Evolutionary conservation across 1,140 invertebrate genomes (phyloP).

Genomic region (Dolichoris vasculosae): DNA sequence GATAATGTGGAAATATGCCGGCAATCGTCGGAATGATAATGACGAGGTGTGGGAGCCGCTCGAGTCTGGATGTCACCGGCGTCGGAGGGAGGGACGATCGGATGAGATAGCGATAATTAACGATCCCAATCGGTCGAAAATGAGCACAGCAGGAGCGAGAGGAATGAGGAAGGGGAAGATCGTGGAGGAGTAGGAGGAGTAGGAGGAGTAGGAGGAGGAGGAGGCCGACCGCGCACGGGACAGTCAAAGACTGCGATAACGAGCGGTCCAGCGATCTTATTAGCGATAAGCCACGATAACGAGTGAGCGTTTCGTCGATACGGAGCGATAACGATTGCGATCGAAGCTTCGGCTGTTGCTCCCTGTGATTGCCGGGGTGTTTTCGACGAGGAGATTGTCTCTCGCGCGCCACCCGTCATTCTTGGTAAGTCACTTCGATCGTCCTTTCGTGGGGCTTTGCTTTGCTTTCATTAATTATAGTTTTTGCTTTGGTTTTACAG

Average conservation of each 20-base stretch:
- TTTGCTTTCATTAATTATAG: background rate
- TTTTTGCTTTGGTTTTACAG: background rate
- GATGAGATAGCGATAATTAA: conserved; percentile 72
- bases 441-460: background rate
- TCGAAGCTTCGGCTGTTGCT: conserved; percentile 17
- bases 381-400: background rate
- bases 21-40: conserved; percentile 73
- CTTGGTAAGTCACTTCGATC: background rate
- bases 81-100: conserved; percentile 62
- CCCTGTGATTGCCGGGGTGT: background rate
- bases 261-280: conserved; percentile 72
- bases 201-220: background rate
- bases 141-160: conserved; percentile 59
- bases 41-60: conserved; percentile 55
- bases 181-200: background rate
- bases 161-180: background rate
- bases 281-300: conserved; percentile 72
- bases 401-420: background rate
- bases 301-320: conserved; percentile 68
- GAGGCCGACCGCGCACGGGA: conserved; percentile 38
- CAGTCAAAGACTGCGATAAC: conserved; percentile 70
- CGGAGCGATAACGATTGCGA: conserved; percentile 66
- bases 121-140: conserved; percentile 72
- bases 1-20: conserved; percentile 69
- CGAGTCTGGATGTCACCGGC: background rate